Base-by-base conservation (phyloP, 1,140 invertebrate genomes). In the Drosophila nasuta region DNA sequence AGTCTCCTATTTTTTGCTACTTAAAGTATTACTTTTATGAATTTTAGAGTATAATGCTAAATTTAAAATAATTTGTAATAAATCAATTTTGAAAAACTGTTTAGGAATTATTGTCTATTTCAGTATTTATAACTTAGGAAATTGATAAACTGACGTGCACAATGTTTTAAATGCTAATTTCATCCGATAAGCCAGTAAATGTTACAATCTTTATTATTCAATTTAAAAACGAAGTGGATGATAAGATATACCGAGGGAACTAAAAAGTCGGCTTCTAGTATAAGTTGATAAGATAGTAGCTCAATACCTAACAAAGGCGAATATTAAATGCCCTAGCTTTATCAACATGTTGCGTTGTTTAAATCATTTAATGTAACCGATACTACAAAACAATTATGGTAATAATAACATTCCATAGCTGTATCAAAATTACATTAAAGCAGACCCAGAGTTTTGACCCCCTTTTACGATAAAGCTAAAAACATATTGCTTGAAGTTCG, bases 21-120 rank as follows among this genome's bases (percentile, higher is more conserved):
- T 72, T 72, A 72, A 72, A 58, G 70, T 72, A 72, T 67, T 72
- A 72, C 52, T 57, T 72, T 17, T 51, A 72, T 28, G 11, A 59
- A 51, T n/a, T 58, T 64, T 41, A 68, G 66, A 68, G 17, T 68
- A 10, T 70, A 64, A 70, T 69, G 11, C 46, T 41, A 41, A 1
- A 10, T 46, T 56, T 20, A 17, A 66, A 46, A 28, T 20, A 30
- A 45, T 17, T 48, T 35, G 33, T 8, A 57, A 66, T 46, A 66
- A 45, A 66, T 46, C 28, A 30, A n/a, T 52, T 7, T 30, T 5
- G 1, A 52, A 52, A 52, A n/a, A 30, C 5, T n/a, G 11, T 6
- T 5, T 11, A 10, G 28, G 41, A 43, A 41, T 1, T 3, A 41
- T 41, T 41, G 38, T 8, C 38, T 41, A 41, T 10, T 41, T 4